Evolutionary conservation across 2,888 invertebrate species (phyloP), one percentile per base, ranked within the genome.

Genomic region (Morpho deidamia): DNA sequence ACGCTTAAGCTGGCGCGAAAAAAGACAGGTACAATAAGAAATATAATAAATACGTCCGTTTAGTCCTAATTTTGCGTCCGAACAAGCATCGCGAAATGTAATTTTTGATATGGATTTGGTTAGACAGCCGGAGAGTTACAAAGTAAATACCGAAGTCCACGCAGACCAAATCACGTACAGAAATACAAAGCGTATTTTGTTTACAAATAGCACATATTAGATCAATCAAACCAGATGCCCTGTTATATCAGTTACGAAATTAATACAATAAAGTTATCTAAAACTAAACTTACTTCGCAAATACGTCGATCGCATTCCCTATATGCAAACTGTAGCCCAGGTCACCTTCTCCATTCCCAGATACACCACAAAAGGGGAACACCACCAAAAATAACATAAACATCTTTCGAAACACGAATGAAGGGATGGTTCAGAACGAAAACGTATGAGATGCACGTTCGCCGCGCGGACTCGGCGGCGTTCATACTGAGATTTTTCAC

Each of bases 251-350:
- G 35, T 35, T n/a, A 38, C 47, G 43, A 48, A 44, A 53, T 39
- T 34, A 47, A 48, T 48, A 48, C 44, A 33, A 35, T 39, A 14
- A 51, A 41, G 38, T 50, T 42, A 35, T 54, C 11, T 40, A 38
- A 43, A 39, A 39, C 11, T 5, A 54, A 51, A 83, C 88, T 81
- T 70, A 89, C 89, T 88, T 89, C 4, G 89, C 89, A 58, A 89
- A 88, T 14, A 89, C 81, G 53, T 89, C 87, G 11, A 89, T 84
- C 9, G 88, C 79, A 53, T 87, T 80, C 35, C 89, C 89, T 51
- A 88, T 87, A 59, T 72, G 81, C 58, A 89, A 66, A 63, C 72
- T 76, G 59, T 83, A 89, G 8, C 83, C 83, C 8, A 87, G 57
- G 53, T 86, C 83, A 10, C 71, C 75, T 8, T 81, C 77, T 9